These are phyloP conservation scores for Odontamblyopus lacepedii DNA, from an alignment of 2,797 vertebrate species.

Conservation along the genomic window DNA sequence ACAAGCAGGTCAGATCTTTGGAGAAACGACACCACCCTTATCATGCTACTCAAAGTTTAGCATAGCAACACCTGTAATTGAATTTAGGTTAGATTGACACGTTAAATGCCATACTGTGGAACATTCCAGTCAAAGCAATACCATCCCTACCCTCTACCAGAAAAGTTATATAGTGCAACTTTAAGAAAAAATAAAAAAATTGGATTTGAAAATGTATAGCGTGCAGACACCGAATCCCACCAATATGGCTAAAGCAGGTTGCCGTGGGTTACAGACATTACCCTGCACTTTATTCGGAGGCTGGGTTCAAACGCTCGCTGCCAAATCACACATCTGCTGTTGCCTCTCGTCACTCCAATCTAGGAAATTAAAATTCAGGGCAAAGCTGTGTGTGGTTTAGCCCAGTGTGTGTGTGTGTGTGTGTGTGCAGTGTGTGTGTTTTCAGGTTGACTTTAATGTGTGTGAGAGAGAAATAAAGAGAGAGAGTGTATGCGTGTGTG, in stretches of 20 bases:
- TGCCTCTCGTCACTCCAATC: constrained; percentile 52
- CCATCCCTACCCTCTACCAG: too few relatives aligned
- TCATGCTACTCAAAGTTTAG: too few relatives aligned
- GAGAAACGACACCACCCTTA: too few relatives aligned
- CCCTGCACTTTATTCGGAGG: constrained; percentile 26
- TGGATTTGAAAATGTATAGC: too few relatives aligned
- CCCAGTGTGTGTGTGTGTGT: constrained; percentile 14
- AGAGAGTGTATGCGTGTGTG: too few relatives aligned
- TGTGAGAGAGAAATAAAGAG: constrained; percentile 3
- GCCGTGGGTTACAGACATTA: constrained; percentile 1
- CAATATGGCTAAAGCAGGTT: background rate
- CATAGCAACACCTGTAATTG: too few relatives aligned
- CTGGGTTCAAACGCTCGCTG: constrained; percentile 28
- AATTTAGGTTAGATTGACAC: too few relatives aligned
- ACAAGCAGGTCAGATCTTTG: too few relatives aligned
- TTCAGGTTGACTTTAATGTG: constrained; percentile 41
- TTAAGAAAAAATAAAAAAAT: background rate
- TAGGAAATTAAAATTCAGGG: constrained; percentile 67
- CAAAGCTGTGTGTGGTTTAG: constrained; percentile 56
- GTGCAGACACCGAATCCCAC: background rate
- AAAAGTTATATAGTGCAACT: too few relatives aligned
- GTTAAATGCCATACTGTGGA: too few relatives aligned
- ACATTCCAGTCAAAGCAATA: too few relatives aligned
- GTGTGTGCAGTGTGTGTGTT: constrained; percentile 12
- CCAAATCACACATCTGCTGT: constrained; percentile 71